phyloP scores from a whole-genome alignment of 1,140 invertebrate genomes.

The Asobara japonica region DNA sequence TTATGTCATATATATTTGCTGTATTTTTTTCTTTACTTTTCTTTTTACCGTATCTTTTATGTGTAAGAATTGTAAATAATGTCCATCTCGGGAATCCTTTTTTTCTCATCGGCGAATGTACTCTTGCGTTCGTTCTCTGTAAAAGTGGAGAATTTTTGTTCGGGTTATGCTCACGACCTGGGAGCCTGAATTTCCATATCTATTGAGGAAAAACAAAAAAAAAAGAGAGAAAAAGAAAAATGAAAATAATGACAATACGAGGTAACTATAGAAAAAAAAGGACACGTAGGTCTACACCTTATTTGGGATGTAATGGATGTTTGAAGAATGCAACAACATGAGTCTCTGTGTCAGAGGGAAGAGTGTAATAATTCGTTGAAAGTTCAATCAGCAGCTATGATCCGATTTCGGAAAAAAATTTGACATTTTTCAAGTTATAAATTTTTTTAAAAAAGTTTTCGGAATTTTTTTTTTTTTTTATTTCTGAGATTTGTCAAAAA shows the following conservation, averaged over 20 bases:
- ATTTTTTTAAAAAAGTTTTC: no score
- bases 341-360: no score
- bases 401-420: no score
- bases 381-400: no score
- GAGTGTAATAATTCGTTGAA: no score
- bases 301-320: no score
- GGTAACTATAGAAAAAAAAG: conserved; percentile 33
- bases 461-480: no score
- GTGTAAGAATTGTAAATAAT: conserved; percentile 56
- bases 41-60: conserved; percentile 36
- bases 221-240: conserved; percentile 50
- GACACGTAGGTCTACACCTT: no score
- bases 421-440: no score
- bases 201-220: conserved; percentile 53
- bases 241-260: conserved; percentile 17
- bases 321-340: no score
- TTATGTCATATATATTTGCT: conserved; percentile 44
- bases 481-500: no score
- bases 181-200: conserved; percentile 53
- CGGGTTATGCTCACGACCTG: conserved; percentile 49
- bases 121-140: conserved; percentile 57
- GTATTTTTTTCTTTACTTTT: conserved; percentile 43
- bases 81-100: conserved; percentile 51
- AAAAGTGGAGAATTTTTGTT: conserved; percentile 47
- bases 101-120: conserved; percentile 54